Conservation (phyloP, 2,797 vertebrate genomes). For the Nyctibius grandis region DNA sequence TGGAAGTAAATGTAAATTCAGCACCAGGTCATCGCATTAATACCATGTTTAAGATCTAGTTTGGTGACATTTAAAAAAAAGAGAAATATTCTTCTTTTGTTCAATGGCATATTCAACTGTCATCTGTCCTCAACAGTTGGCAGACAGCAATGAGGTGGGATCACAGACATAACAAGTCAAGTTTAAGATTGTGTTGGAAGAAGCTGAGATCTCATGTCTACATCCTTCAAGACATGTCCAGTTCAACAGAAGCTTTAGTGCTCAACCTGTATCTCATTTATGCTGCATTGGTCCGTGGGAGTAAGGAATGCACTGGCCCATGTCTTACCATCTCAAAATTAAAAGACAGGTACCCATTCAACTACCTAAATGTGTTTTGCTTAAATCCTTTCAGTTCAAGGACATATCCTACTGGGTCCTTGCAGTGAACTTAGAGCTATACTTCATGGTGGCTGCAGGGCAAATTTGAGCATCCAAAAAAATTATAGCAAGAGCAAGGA, state of each 20-base stretch:
- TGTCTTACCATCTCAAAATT: background rate
- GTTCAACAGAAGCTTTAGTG: background rate
- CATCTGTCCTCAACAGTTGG: fast-evolving
- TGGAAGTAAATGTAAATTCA: background rate
- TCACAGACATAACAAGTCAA: background rate
- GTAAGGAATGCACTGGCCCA: background rate
- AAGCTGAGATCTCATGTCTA: background rate
- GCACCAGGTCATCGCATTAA: background rate
- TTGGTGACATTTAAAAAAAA: background rate
- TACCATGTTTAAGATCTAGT: background rate
- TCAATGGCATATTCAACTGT: background rate
- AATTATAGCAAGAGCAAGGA: background rate
- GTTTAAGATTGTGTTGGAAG: background rate
- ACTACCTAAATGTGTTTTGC: background rate
- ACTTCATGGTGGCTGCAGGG: background rate
- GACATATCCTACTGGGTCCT: background rate
- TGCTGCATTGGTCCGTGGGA: background rate
- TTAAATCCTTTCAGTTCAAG: background rate
- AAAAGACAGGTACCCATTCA: background rate
- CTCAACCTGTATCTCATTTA: background rate
- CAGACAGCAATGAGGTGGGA: background rate
- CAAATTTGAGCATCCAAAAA: background rate
- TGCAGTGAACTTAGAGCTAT: background rate
- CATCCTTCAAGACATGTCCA: background rate
- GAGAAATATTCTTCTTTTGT: background rate